Evolutionary conservation across 2,113 vertebrate genomes (phyloP).

Genomic region (Callaeas wilsoni): DNA sequence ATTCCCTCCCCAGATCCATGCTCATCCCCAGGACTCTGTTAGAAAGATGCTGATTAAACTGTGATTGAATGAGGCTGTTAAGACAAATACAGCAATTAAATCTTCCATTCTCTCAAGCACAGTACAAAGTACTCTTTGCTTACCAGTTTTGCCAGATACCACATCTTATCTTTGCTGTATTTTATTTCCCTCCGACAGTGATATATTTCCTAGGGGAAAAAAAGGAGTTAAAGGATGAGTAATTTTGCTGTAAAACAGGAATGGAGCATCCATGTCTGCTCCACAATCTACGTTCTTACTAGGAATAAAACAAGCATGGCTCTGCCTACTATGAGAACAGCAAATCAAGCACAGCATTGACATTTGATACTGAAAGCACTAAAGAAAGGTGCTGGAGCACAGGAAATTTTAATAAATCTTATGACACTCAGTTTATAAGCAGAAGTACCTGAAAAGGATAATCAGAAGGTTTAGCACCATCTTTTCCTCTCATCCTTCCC

Average conservation of each 20-base stretch:
- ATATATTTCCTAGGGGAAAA: slow-evolving; percentile 80
- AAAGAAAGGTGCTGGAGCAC: background rate
- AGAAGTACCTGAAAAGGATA: background rate
- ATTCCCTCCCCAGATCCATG: background rate
- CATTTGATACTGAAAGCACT: background rate
- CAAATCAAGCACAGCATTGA: background rate
- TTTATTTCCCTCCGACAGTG: slow-evolving; percentile 93
- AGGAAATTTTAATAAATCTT: background rate
- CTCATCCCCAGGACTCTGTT: background rate
- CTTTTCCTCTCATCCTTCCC: background rate
- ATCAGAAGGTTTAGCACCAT: background rate
- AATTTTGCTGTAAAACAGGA: background rate
- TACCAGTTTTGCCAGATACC: slow-evolving; percentile 96
- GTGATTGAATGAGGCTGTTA: background rate
- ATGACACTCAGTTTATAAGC: background rate
- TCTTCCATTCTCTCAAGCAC: background rate
- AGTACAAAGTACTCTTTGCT: slow-evolving; percentile 31
- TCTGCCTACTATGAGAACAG: background rate
- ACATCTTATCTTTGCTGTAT: slow-evolving; percentile 98
- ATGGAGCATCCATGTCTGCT: background rate
- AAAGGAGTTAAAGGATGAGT: background rate
- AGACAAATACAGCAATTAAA: background rate
- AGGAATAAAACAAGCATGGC: background rate
- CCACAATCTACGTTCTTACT: background rate
- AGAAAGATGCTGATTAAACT: background rate